These are phyloP conservation scores for Naja naja DNA, from an alignment of 2,113 vertebrate genomes.

Conservation along the genomic window DNA sequence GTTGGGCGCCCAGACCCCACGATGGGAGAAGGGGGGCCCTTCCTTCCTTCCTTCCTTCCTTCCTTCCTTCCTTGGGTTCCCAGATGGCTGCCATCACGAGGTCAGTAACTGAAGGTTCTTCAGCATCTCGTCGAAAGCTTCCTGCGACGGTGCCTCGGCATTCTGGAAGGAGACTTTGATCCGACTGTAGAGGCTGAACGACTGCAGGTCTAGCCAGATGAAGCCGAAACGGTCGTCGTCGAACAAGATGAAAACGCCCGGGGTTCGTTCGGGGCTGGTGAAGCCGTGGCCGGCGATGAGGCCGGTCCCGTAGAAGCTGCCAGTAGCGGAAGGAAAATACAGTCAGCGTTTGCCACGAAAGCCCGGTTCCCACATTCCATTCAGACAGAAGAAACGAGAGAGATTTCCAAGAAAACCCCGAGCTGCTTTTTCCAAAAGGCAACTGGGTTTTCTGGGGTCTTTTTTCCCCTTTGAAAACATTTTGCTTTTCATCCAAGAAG, in stretches of 20 bases:
- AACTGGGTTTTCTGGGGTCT: not conserved
- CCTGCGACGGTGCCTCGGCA: constrained; percentile 81
- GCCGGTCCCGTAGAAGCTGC: constrained; percentile 92
- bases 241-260: constrained; percentile 90
- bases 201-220: constrained; percentile 97
- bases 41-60: constrained; percentile 40
- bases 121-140: constrained; percentile 95
- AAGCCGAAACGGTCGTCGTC: constrained; percentile 94
- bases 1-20: constrained; percentile 35
- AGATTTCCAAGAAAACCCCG: not conserved
- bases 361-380: not conserved
- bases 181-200: constrained; percentile 95
- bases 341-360: not conserved
- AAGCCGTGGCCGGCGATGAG: constrained; percentile 95
- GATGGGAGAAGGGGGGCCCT: not conserved
- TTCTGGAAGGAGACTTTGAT: constrained; percentile 89
- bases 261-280: constrained; percentile 92
- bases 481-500: not conserved
- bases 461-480: not conserved
- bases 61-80: constrained; percentile 36
- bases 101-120: constrained; percentile 92
- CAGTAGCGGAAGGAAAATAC: not conserved
- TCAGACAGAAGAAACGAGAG: not conserved
- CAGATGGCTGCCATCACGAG: constrained; percentile 73
- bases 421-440: not conserved